Conservation (phyloP, 2,888 invertebrate genomes). For the Spodoptera littoralis region DNA sequence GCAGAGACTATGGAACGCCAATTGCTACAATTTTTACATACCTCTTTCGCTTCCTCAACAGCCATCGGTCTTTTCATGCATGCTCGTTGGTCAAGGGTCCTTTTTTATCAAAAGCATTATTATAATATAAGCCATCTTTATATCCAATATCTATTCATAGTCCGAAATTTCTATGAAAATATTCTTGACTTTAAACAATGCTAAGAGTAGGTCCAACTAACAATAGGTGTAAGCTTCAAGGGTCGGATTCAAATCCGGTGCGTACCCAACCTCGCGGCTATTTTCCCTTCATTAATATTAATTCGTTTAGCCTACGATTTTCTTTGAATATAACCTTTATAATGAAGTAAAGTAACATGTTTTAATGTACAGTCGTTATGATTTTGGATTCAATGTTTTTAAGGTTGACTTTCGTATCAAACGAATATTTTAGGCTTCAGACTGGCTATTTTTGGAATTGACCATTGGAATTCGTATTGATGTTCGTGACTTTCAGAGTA, state of each 20-base stretch:
- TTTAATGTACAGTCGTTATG: constrained; percentile 12
- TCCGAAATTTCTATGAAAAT: constrained; percentile 16
- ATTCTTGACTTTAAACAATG: constrained; percentile 7
- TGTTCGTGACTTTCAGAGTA: too few species aligned
- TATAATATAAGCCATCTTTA: background rate
- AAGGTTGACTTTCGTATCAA: too few species aligned
- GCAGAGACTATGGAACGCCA: too few species aligned
- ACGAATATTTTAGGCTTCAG: too few species aligned
- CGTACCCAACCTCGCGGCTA: constrained; percentile 33
- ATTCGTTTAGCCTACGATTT: constrained; percentile 30
- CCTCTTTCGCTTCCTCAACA: too few species aligned
- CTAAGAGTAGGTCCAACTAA: constrained; percentile 2
- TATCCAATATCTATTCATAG: too few species aligned
- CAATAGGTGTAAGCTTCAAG: constrained; percentile 34
- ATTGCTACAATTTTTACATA: too few species aligned
- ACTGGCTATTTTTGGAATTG: too few species aligned
- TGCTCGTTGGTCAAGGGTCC: too few species aligned
- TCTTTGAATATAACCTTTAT: constrained; percentile 45
- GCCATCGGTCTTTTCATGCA: too few species aligned
- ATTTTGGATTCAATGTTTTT: background rate
- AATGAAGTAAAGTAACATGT: constrained; percentile 10
- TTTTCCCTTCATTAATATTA: constrained; percentile 50
- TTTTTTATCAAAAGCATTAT: too few species aligned
- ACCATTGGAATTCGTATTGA: too few species aligned
- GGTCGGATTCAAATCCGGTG: constrained; percentile 32